Evolutionary conservation across 2,888 invertebrate species (phyloP).

Genomic region (Brenthis hecate): DNA sequence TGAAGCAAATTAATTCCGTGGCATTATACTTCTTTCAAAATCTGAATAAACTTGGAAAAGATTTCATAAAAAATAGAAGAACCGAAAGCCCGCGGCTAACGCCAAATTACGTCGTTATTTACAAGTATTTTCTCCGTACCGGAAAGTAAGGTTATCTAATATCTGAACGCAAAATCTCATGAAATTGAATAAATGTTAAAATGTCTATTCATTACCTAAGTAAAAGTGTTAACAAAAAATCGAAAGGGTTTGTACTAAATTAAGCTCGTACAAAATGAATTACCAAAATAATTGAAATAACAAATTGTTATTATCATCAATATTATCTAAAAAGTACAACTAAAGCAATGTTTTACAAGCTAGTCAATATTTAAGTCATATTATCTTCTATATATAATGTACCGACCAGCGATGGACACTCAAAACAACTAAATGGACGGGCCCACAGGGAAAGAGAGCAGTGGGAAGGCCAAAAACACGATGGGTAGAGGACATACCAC

Average conservation of each 20-base stretch:
- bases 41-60: constrained; percentile 76
- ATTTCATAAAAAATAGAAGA: constrained; percentile 73
- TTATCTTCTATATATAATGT: too few relatives aligned
- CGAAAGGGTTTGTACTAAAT: neutral
- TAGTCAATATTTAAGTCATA: too few relatives aligned
- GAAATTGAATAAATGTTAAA: constrained; percentile 37
- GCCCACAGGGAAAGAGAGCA: too few relatives aligned
- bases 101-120: constrained; percentile 79
- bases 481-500: too few relatives aligned
- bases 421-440: too few relatives aligned
- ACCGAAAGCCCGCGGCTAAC: constrained; percentile 68
- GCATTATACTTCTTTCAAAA: constrained; percentile 77
- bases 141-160: constrained; percentile 35
- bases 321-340: too few relatives aligned
- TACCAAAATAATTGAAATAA: too few relatives aligned
- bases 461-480: too few relatives aligned
- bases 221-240: neutral
- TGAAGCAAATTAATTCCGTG: constrained; percentile 76
- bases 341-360: too few relatives aligned
- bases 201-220: constrained; percentile 3
- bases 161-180: constrained; percentile 32
- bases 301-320: too few relatives aligned
- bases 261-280: too few relatives aligned
- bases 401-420: too few relatives aligned
- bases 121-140: constrained; percentile 61